These are phyloP conservation scores for Notospermus geniculatus DNA, from an alignment of 1,140 invertebrate genomes.

Conservation along the genomic window DNA sequence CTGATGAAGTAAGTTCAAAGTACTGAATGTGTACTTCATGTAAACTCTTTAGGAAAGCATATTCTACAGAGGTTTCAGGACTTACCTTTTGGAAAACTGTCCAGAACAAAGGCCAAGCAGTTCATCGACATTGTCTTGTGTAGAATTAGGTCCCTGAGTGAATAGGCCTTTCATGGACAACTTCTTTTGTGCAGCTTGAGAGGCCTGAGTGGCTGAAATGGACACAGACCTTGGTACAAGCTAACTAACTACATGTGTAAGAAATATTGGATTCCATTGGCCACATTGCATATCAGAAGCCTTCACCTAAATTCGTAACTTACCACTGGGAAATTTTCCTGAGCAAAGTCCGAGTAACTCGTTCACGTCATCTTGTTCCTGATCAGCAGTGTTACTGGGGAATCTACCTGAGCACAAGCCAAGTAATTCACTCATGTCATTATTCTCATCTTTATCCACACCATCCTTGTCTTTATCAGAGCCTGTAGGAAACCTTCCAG, in stretches of 20 bases:
- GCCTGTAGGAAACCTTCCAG: slow-evolving; percentile 28
- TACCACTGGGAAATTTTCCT: slow-evolving; percentile 49
- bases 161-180: too few species aligned
- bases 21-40: too few species aligned
- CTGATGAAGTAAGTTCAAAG: background rate
- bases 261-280: too few species aligned
- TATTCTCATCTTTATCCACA: slow-evolving; percentile 16
- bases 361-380: slow-evolving; percentile 37
- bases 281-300: too few species aligned
- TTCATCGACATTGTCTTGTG: slow-evolving; percentile 34
- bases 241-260: too few species aligned
- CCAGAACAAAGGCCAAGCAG: slow-evolving; percentile 55
- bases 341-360: slow-evolving; percentile 54
- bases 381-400: slow-evolving; percentile 26
- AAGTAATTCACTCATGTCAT: slow-evolving; percentile 46
- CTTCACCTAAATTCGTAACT: too few species aligned
- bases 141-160: too few species aligned
- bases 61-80: too few species aligned
- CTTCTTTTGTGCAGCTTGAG: too few species aligned
- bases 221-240: too few species aligned
- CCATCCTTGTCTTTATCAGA: background rate
- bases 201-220: too few species aligned
- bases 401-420: slow-evolving; percentile 56
- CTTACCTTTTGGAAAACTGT: slow-evolving; percentile 44
- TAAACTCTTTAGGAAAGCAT: too few species aligned